Evolutionary conservation across 1,140 invertebrate genomes (phyloP), one percentile per base, ranked within the genome.

Genomic region (Oscheius sp.): DNA sequence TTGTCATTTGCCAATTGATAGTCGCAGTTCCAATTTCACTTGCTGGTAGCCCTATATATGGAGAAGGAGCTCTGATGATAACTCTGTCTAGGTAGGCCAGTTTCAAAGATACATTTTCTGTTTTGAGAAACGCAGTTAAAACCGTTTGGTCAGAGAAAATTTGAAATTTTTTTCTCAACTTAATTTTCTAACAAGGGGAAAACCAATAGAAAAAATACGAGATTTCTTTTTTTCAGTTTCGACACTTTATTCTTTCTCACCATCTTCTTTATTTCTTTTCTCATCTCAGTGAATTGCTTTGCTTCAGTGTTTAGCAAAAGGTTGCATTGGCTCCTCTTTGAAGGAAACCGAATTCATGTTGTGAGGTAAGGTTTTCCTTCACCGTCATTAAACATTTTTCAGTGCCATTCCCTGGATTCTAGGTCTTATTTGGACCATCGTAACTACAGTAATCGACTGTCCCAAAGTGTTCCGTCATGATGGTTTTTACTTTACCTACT

Each of bases 391-490:
- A 28, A 42, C 15, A 26, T 10, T 38, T 66, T 66, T 20, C 13
- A 68, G 66, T 42, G 26, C 36, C 1, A 31, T 58, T 68, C 55
- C 68, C 10, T 71, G 68, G 68, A 2, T 66, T 1, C 3, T 71
- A 3, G 32, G 36, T 28, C 31, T 29, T 18, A 71, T 66, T 0
- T 71, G 68, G 68, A 32, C 32, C 20, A 23, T 71, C 23, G 38
- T 66, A 26, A 71, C 68, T 4, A 71, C 68, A 15, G 20, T 71
- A 20, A 71, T 71, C 23, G 59, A 58, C 7, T 71, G 68, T 71
- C 68, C 68, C 13, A 71, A 71, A 45, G 46, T 71, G 3, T 71
- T 71, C 38, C 61, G 68, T 26, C 68, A 71, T 66, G 68, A 71
- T 32, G 35, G 45, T 4, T 71, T 71, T 49, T 71, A 71, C 42